phyloP scores from a whole-genome alignment of 2,797 vertebrate species.

The Phylloscopus collybita region DNA sequence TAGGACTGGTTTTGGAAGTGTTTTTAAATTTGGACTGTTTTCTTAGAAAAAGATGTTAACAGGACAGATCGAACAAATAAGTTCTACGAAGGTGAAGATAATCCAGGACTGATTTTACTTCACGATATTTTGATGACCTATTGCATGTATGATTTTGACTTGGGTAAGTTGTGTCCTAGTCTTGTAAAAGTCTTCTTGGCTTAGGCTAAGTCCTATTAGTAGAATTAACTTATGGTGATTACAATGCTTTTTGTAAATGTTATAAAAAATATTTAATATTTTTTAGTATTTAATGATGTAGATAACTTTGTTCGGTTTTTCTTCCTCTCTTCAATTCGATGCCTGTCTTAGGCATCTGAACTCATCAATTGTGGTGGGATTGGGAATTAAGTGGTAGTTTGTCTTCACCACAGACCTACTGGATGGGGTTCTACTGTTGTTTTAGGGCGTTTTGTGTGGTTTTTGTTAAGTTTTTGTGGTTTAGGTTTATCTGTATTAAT shows the following conservation, averaged over 20 bases:
- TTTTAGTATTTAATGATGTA: background rate
- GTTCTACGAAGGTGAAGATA: slow-evolving; percentile 95
- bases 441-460: accelerated
- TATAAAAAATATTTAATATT: background rate
- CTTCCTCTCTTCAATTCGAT: background rate
- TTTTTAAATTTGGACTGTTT: slow-evolving; percentile 64
- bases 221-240: background rate
- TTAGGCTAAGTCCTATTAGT: background rate
- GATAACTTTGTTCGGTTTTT: background rate
- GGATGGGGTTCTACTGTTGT: background rate
- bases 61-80: slow-evolving; percentile 93
- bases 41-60: slow-evolving; percentile 95
- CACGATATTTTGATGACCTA: slow-evolving; percentile 99
- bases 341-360: background rate
- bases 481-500: background rate
- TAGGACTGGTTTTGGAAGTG: slow-evolving; percentile 57
- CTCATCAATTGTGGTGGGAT: background rate
- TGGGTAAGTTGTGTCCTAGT: slow-evolving; percentile 83
- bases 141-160: slow-evolving; percentile 97
- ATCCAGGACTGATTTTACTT: slow-evolving; percentile 92
- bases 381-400: background rate
- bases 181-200: background rate
- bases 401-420: background rate
- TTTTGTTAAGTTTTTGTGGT: background rate
- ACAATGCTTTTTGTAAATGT: background rate